Base-by-base conservation (phyloP, 2,113 vertebrate genomes). In the Anhinga rufa region DNA sequence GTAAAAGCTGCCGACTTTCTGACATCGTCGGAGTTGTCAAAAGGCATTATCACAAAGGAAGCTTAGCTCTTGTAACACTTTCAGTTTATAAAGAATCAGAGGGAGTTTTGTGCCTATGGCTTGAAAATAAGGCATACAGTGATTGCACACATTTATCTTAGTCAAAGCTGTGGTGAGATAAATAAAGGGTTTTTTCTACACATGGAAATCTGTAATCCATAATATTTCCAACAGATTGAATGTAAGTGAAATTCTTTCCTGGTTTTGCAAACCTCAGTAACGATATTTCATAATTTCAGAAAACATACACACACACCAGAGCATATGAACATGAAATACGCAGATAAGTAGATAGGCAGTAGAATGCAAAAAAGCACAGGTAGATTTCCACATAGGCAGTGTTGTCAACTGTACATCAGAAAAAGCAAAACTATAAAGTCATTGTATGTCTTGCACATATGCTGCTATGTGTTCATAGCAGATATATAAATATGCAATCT, bases 21-120 rank as follows among this genome's bases (percentile, higher is more conserved):
- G 83, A 79, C 89, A 88, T 93, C 94, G 84, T 82, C 66, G 24
- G 80, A 93, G 48, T 88, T 96, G 95, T 97, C 96, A 95, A 72
- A 94, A 93, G 66, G 70, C 49, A 91, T 97, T 91, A 97, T 46
- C 83, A 87, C 74, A 84, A 82, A 82, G 57, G 77, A 79, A 81
- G 65, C 52, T 79, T 79, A 82, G 82, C n/a, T 61, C 77, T 82
- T 68, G 38, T 83, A 93, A 95, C 72, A 46, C 83, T 90, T 95
- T 32, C 82, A 94, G 24, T 60, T 88, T 76, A 84, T 76, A 40
- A 84, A 88, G 93, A 90, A 49, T 65, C 55, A 44, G 82, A 71
- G n/a, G 32, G 40, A 91, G 57, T 64, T 89, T 90, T 92, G 61
- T 92, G 93, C 95, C 95, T 61, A 14, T 55, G 90, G 88, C 83